Base-by-base conservation (phyloP, 2,113 vertebrate genomes). In the Muscicapa adusta region DNA sequence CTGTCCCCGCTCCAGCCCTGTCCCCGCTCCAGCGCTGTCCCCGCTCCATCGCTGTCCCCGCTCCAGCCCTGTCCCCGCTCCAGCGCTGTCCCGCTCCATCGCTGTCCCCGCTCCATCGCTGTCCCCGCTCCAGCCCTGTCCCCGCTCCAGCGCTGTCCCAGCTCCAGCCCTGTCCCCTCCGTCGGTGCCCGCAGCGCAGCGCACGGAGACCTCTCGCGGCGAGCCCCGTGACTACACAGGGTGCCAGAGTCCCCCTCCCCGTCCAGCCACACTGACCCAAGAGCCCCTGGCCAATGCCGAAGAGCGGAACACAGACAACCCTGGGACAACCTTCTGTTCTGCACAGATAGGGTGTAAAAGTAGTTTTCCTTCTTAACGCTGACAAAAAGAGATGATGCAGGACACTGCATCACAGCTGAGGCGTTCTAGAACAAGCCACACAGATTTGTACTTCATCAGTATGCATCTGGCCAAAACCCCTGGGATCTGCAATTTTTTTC, bases 171-270 rank as follows among this genome's bases (percentile, higher is more conserved):
- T 3, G 56, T 56, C 34, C 81, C 67, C 60, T 15, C 40, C 8
- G 33, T 9, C 42, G 58, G 76, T 24, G 56, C 36, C 53, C 36
- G 33, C 9, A 29, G 38, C 54, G 22, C 85, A 63, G 91, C 63
- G 11, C 80, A 33, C 20, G 65, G 89, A 40, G 91, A 68, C 91
- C 25, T n/a, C 93, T 92, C 61, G 91, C 63, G 87, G 78, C 14
- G 40, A 62, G 31, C 88, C 25, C 74, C 38, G 77, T 56, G 65
- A 60, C 40, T 34, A 5, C 34, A 8, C 4, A 4, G 29, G 1
- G 14, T 66, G 88, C 38, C 85, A 38, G 56, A 56, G 62, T 40
- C 7, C 31, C 26, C 23, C 51, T 51, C 40, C 48, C 33, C 12
- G 43, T 18, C 25, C 70, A 34, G 67, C 57, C 22, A 7, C 43